phyloP scores from a whole-genome alignment of 2,113 vertebrate genomes.

The Alethe castanea region DNA sequence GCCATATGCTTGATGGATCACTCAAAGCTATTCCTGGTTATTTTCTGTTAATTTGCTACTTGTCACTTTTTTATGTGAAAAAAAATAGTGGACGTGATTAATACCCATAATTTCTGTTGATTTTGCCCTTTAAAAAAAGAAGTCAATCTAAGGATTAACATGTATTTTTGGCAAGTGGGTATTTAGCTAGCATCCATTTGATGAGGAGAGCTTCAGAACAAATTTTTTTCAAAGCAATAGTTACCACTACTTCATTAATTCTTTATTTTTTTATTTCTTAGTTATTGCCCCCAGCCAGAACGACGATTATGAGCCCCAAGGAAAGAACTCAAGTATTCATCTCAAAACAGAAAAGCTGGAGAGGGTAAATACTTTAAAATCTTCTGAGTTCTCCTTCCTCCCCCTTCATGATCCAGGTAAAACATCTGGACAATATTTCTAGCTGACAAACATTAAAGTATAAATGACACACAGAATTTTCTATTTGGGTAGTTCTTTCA shows the following conservation, averaged over 20 bases:
- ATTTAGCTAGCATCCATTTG: constrained; percentile 53
- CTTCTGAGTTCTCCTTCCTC: neutral
- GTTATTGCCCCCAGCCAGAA: constrained; percentile 53
- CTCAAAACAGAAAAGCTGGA: constrained; percentile 83
- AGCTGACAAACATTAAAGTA: neutral
- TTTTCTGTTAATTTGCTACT: neutral
- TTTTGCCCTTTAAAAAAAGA: neutral
- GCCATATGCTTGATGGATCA: neutral
- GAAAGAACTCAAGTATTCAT: constrained; percentile 65
- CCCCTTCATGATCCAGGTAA: neutral
- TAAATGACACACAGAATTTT: neutral
- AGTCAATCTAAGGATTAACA: constrained; percentile 1
- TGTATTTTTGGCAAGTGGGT: constrained; percentile 12
- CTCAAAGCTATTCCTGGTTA: neutral
- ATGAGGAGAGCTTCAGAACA: constrained; percentile 41
- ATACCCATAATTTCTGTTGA: neutral
- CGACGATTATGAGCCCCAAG: constrained; percentile 44
- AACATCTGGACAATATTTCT: neutral
- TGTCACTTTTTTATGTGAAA: neutral
- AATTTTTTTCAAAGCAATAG: constrained; percentile 35
- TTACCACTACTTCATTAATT: constrained; percentile 36
- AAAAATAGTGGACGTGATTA: neutral
- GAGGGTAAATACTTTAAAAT: constrained; percentile 75
- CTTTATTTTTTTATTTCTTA: constrained; percentile 48
- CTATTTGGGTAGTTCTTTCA: neutral